Base-by-base conservation (phyloP, 2,797 vertebrate species). In the Telmatherina bonti region DNA sequence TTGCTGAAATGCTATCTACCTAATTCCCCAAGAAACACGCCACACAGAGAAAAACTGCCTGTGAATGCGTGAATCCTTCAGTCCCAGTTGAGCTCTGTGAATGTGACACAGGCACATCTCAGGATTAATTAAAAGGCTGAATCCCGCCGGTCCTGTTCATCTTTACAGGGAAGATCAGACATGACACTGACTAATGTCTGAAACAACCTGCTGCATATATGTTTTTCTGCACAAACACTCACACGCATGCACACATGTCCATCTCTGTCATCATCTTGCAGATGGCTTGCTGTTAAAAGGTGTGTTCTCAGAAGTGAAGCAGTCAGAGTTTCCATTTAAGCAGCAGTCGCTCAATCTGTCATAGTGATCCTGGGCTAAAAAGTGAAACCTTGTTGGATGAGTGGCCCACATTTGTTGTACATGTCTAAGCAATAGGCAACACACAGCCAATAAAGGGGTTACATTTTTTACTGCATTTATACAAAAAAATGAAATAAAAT, bases 271-370 rank as follows among this genome's bases (percentile, higher is more conserved):
- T 77, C 78, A 35, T 77, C 71, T 62, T 47, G 4, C 62, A 70
- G 83, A 85, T 81, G 71, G 74, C 47, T 82, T 33, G 53, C 74
- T 65, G 76, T 85, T 88, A 82, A 70, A 87, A 85, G 78, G 78
- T 0, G 57, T 63, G 70, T 67, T 69, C 84, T 52, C 62, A 74
- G 72, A 51, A 73, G 59, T 69, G 53, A 77, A 60, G 73, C n/a
- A 87, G 83, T 88, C 87, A 83, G 31, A 68, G 74, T 56, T 74
- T 68, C n/a, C 66, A 43, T 31, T 55, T 24, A 51, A 67, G 59
- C 57, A 12, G 53, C 58, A 24, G 38, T 65, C 75, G 20, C 41
- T 77, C 49, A 57, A 69, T 43, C 54, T 68, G 64, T 76, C 71
- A 55, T 52, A 41, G 59, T 30, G 60, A 56, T 61, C 57, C 52